phyloP scores from a whole-genome alignment of 2,113 vertebrate genomes.

The Carassius auratus region DNA sequence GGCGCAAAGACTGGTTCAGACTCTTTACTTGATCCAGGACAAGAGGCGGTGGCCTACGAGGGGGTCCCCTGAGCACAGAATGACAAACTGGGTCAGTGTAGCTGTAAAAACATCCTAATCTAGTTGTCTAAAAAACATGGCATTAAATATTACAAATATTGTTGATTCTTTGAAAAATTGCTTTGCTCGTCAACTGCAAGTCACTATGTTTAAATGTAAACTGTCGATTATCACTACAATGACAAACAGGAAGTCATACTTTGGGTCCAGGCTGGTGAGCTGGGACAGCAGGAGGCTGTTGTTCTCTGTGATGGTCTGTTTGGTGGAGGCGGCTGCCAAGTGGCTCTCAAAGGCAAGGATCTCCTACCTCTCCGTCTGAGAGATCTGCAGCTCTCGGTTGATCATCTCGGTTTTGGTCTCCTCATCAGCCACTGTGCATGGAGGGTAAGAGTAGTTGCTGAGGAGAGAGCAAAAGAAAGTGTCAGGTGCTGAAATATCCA shows the following conservation, averaged over 20 bases:
- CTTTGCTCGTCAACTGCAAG: no score
- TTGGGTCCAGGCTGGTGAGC: conserved; percentile 94
- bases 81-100: background rate
- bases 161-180: no score
- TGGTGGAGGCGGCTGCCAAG: conserved; percentile 94
- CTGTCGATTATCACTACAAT: no score
- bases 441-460: conserved; percentile 95
- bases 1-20: conserved; percentile 91
- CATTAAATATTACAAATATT: no score
- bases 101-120: no score
- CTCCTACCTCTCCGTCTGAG: conserved; percentile 96
- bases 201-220: no score
- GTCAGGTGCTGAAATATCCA: no score
- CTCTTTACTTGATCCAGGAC: conserved; percentile 93
- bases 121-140: no score
- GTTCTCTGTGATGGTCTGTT: conserved; percentile 97
- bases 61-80: conserved; percentile 81
- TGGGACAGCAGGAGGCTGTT: conserved; percentile 95
- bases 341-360: conserved; percentile 98
- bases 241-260: conserved; percentile 75
- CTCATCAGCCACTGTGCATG: conserved; percentile 93
- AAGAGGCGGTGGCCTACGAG: conserved; percentile 89
- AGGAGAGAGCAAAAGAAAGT: background rate
- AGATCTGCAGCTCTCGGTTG: conserved; percentile 90
- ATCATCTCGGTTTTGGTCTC: conserved; percentile 95